A percentile compares a stretch with the other conserved stretches of the same genome.
These are phyloP conservation scores for Salminus brasiliensis DNA, from an alignment of 2,113 vertebrate genomes.

Conservation along the genomic window DNA sequence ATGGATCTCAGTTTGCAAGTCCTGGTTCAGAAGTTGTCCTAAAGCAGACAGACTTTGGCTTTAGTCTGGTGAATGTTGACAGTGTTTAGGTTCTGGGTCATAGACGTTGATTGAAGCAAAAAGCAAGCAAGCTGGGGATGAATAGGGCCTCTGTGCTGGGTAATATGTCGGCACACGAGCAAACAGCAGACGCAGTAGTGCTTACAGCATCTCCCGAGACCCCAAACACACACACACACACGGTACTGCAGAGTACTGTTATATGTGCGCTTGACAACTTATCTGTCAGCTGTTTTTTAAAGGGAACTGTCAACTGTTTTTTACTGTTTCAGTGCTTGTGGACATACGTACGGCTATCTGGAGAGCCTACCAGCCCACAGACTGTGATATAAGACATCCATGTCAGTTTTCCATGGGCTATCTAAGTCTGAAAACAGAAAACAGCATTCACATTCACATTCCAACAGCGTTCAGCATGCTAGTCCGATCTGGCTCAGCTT, in stretches of 20 bases:
- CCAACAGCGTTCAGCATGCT: too few species aligned
- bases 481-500: too few species aligned
- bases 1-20: slow-evolving; percentile 47
- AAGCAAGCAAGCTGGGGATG: slow-evolving; percentile 63
- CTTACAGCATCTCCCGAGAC: background rate
- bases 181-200: slow-evolving; percentile 49
- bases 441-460: too few species aligned
- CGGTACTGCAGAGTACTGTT: background rate
- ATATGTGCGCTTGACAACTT: background rate
- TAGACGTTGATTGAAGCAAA: slow-evolving; percentile 50
- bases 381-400: too few species aligned
- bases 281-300: too few species aligned
- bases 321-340: too few species aligned
- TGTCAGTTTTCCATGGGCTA: too few species aligned
- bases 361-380: too few species aligned
- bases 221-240: background rate
- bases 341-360: too few species aligned
- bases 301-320: too few species aligned
- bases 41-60: background rate
- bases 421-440: too few species aligned
- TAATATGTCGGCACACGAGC: slow-evolving; percentile 48
- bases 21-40: background rate
- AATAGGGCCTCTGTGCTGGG: slow-evolving; percentile 68
- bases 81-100: slow-evolving; percentile 54
- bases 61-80: background rate